These are phyloP conservation scores for Anableps anableps DNA, from an alignment of 2,797 vertebrate species.

Conservation along the genomic window DNA sequence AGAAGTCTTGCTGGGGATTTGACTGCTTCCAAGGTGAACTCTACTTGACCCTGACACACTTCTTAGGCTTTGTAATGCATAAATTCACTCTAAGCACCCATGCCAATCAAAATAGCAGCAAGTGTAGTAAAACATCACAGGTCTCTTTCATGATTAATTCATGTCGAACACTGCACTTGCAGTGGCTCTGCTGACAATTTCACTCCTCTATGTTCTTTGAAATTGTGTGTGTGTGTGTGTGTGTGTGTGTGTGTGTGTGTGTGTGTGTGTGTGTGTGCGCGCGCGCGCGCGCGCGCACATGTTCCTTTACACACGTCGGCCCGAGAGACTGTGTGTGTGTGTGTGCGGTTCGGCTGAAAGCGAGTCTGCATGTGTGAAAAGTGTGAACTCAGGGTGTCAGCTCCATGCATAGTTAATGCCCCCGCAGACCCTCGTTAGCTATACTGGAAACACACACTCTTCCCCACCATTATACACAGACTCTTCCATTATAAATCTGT, in stretches of 20 bases:
- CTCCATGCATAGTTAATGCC: constrained; percentile 76
- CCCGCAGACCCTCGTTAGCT: constrained; percentile 72
- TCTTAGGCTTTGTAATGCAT: constrained; percentile 64
- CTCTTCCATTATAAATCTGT: constrained; percentile 65
- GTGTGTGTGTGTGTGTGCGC: constrained; percentile 17
- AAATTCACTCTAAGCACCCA: constrained; percentile 66
- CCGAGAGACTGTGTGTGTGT: not conserved
- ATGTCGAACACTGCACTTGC: constrained; percentile 76
- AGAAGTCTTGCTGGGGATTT: constrained; percentile 48
- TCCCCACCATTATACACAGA: constrained; percentile 67
- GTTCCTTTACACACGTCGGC: constrained; percentile 21
- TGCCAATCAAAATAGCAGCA: constrained; percentile 75
- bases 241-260: constrained; percentile 28
- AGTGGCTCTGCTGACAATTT: constrained; percentile 69
- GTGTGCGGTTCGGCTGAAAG: constrained; percentile 28
- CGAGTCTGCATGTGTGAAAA: constrained; percentile 24
- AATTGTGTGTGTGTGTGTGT: constrained; percentile 35
- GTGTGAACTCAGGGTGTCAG: constrained; percentile 59
- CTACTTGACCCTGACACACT: constrained; percentile 70
- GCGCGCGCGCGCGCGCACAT: constrained; percentile 5
- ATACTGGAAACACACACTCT: constrained; percentile 55
- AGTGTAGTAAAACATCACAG: constrained; percentile 75
- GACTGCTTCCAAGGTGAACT: constrained; percentile 65
- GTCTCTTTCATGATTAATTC: constrained; percentile 79
- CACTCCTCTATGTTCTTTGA: constrained; percentile 57